These are phyloP conservation scores for Crocodylus rhombifer DNA, from an alignment of 2,797 vertebrate species.

Conservation along the genomic window DNA sequence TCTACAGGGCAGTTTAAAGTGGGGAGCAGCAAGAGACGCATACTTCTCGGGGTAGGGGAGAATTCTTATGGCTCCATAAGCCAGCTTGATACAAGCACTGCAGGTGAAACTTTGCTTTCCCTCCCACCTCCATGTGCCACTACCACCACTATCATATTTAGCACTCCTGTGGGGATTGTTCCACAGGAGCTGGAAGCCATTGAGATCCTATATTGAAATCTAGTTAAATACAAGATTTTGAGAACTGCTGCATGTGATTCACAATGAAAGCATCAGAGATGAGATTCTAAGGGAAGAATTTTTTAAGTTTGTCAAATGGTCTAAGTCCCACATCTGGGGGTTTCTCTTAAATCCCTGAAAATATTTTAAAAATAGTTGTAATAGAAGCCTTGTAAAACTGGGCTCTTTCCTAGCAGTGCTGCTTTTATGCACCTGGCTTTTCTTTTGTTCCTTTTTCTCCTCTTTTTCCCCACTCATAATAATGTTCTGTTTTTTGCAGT, in stretches of 20 bases:
- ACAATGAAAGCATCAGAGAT: not conserved
- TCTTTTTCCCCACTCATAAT: not conserved
- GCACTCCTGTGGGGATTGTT: not conserved
- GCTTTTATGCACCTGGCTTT: not conserved
- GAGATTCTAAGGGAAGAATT: not conserved
- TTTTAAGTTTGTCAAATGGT: not conserved
- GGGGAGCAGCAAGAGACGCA: no score
- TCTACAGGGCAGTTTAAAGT: not conserved
- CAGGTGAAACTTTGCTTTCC: no score
- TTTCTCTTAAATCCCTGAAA: not conserved
- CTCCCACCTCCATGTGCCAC: no score
- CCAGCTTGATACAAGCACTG: no score
- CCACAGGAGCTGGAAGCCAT: not conserved
- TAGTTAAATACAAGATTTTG: not conserved
- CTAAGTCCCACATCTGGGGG: not conserved
- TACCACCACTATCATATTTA: no score
- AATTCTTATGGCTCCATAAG: no score
- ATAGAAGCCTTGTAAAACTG: not conserved
- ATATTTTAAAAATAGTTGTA: fast-evolving
- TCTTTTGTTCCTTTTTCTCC: not conserved
- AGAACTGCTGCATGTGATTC: not conserved
- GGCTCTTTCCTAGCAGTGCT: no score
- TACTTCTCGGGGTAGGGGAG: no score
- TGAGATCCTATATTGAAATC: not conserved
- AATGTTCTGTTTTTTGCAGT: not conserved